Evolutionary conservation across 2,888 invertebrate species (phyloP).

Genomic region (Nomada flava): DNA sequence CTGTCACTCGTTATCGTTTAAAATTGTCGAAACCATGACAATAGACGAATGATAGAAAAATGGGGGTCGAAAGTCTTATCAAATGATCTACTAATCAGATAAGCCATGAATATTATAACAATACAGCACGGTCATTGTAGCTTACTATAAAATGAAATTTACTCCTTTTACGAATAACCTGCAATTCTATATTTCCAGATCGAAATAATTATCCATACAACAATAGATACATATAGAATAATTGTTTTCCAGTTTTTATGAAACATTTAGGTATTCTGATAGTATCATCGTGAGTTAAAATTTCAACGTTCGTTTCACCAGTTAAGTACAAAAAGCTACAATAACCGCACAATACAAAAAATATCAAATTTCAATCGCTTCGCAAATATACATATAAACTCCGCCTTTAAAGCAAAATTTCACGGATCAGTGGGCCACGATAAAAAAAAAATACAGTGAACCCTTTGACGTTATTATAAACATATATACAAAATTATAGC

Average conservation of each 20-base stretch:
- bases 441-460: too few species aligned
- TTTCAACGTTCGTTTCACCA: neutral
- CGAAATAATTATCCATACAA: neutral
- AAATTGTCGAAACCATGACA: constrained; percentile 17
- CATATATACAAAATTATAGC: too few species aligned
- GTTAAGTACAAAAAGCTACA: too few species aligned
- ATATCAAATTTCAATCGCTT: too few species aligned
- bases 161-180: constrained; percentile 18
- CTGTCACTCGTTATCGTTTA: constrained; percentile 33
- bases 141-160: constrained; percentile 45
- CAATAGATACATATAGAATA: neutral
- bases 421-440: too few species aligned
- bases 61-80: constrained; percentile 35
- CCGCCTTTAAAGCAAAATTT: too few species aligned
- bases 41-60: constrained; percentile 15
- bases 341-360: too few species aligned
- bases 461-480: too few species aligned
- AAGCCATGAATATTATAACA: constrained; percentile 36
- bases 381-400: too few species aligned
- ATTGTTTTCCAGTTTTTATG: neutral
- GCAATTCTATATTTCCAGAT: neutral
- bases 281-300: too few species aligned
- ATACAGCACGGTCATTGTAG: constrained; percentile 23
- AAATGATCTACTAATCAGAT: constrained; percentile 61
- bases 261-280: neutral